Evolutionary conservation across 2,113 vertebrate species (phyloP).

Genomic region (Menidia beryllina): DNA sequence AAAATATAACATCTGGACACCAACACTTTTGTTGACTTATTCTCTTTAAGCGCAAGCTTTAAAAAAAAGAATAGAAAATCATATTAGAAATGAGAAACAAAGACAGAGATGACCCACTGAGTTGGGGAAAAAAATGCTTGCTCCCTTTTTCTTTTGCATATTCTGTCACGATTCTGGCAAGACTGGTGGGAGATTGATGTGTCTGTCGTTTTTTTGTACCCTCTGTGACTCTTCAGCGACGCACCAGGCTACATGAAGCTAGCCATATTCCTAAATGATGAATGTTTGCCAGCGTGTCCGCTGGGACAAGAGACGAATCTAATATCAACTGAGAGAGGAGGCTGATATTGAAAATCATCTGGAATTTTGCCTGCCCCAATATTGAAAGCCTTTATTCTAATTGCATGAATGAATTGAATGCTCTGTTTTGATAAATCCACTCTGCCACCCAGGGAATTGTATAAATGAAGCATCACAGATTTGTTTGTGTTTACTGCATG

Average conservation of each 20-base stretch:
- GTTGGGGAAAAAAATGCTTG: slow-evolving; percentile 57
- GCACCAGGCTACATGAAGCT: slow-evolving; percentile 56
- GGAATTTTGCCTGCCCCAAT: slow-evolving; percentile 67
- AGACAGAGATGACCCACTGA: slow-evolving; percentile 52
- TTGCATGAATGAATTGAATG: slow-evolving; percentile 78
- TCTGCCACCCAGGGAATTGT: slow-evolving; percentile 64
- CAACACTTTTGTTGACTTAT: slow-evolving; percentile 25
- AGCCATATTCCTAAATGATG: slow-evolving; percentile 74
- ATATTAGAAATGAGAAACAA: slow-evolving; percentile 68
- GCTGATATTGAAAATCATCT: slow-evolving; percentile 77
- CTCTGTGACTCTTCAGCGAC: slow-evolving; percentile 72
- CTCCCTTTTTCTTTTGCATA: slow-evolving; percentile 44
- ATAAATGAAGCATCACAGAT: slow-evolving; percentile 74
- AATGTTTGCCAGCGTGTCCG: slow-evolving; percentile 65
- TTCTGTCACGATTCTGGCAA: slow-evolving; percentile 63
- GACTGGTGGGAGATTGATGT: slow-evolving; percentile 73
- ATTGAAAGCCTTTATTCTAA: slow-evolving; percentile 81
- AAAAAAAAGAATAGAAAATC: slow-evolving; percentile 55
- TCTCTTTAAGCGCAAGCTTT: slow-evolving; percentile 37
- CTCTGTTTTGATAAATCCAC: slow-evolving; percentile 71
- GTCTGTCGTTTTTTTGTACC: slow-evolving; percentile 70
- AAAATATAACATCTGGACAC: too few relatives aligned
- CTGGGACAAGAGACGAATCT: slow-evolving; percentile 64
- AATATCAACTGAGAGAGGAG: slow-evolving; percentile 63
- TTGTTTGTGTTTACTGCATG: slow-evolving; percentile 50